Evolutionary conservation across 2,113 vertebrate genomes (phyloP).

Genomic region (Holacanthus passer): DNA sequence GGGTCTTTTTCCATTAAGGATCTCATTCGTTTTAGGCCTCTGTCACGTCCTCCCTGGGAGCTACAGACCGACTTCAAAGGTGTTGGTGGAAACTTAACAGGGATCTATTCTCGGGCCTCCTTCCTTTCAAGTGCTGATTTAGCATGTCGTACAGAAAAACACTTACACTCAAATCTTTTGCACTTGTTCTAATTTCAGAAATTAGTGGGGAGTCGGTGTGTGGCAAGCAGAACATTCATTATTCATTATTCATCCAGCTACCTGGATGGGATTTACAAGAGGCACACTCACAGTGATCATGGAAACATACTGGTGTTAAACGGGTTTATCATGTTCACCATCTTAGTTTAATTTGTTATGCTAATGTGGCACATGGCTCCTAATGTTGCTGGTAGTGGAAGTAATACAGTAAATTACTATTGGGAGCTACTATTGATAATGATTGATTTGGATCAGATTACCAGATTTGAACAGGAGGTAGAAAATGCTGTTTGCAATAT

Average conservation of each 20-base stretch:
- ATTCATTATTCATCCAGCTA: constrained; percentile 9
- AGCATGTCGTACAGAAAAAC: constrained; percentile 31
- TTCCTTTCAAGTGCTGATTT: constrained; percentile 52
- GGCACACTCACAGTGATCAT: neutral
- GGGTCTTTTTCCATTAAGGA: constrained; percentile 73
- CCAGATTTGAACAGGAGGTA: neutral
- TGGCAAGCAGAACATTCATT: neutral
- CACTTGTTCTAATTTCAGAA: constrained; percentile 23
- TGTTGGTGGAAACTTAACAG: constrained; percentile 60
- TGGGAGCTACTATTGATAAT: neutral
- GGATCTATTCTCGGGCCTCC: constrained; percentile 36
- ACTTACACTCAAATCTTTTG: constrained; percentile 8
- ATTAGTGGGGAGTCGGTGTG: constrained; percentile 1
- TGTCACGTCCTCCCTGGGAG: constrained; percentile 55
- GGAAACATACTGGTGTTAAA: neutral
- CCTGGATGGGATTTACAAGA: neutral
- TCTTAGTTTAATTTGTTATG: neutral
- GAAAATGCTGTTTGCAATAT: neutral
- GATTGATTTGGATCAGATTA: neutral
- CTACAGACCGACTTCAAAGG: constrained; percentile 73
- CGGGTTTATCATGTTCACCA: neutral
- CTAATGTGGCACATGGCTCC: neutral
- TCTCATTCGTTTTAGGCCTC: constrained; percentile 66
- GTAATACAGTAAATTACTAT: neutral
- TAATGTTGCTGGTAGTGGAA: neutral